These are phyloP conservation scores for Echinops telfairi DNA, from an alignment of 2,113 vertebrate species.

Conservation along the genomic window DNA sequence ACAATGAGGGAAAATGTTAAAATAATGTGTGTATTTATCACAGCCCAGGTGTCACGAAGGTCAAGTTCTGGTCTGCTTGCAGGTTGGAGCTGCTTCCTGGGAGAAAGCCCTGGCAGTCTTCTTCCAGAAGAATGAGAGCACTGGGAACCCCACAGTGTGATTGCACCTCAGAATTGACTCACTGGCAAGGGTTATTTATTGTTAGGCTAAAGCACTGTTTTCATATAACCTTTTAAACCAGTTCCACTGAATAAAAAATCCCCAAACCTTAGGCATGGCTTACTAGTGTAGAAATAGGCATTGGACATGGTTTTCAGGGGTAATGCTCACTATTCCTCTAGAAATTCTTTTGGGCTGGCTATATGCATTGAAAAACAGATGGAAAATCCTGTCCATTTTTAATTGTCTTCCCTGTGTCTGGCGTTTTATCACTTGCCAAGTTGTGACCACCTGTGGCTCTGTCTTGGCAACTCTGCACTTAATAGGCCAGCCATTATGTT, in stretches of 20 bases:
- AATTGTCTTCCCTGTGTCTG: conserved; percentile 76
- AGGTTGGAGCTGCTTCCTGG: background rate
- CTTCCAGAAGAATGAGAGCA: background rate
- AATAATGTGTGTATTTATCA: background rate
- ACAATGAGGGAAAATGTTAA: background rate
- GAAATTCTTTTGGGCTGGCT: conserved; percentile 66
- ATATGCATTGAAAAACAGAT: conserved; percentile 75
- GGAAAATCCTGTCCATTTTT: conserved; percentile 80
- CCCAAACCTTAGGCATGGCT: background rate
- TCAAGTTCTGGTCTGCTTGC: background rate
- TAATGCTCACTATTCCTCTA: conserved; percentile 48
- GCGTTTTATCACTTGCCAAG: conserved; percentile 83
- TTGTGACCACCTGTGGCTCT: conserved; percentile 84
- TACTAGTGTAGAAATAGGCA: background rate
- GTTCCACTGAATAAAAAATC: conserved; percentile 23
- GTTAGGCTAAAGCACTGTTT: background rate
- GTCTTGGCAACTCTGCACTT: conserved; percentile 78
- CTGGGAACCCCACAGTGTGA: background rate
- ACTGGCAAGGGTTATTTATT: background rate
- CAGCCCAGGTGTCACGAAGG: background rate
- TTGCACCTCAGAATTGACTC: background rate
- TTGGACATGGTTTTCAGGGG: background rate
- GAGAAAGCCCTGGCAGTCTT: background rate
- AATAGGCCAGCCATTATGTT: conserved; percentile 71
- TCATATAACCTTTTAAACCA: background rate